Evolutionary conservation across 2,888 invertebrate genomes (phyloP), one percentile per base, ranked within the genome.

Genomic region (Tetheella fluctuosa): DNA sequence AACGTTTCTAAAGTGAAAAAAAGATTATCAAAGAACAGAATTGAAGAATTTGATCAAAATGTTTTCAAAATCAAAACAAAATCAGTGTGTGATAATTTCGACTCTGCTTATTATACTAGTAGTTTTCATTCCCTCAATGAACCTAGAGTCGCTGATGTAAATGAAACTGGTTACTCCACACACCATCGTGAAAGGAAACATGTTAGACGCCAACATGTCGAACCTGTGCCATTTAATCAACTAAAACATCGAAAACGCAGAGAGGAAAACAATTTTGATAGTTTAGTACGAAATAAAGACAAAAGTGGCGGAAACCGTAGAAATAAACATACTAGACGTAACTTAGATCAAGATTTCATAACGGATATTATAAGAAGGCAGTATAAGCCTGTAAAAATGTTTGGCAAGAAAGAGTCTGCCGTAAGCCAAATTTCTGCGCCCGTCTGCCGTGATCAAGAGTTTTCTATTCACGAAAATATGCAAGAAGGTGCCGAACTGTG

Each of bases 381-480:
- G 71, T 92, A 92, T 62, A 86, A 74, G 61, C 91, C 91, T 6
- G 70, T 87, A 0, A 87, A 84, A 71, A 69, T 89, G 70, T 89
- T 90, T 63, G 86, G 83, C 13, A 81, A 75, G 64, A 81, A 73
- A 67, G 71, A 81, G 63, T 90, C 91, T 5, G 84, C 83, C 25
- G 65, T 86, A 0, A 93, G 90, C 65, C 89, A 91, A 67, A 81
- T 91, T 64, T 90, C 91, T 20, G 88, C 84, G 8, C 92, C 92
- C 3, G 76, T 91, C 42, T 92, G 92, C 62, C 86, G 90, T 10
- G 92, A 92, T 63, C 84, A 83, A 59, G 88, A 89, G 59, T 84
- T 72, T 71, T 64, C 76, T 1, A 42, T 78, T 2, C 73, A 71
- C 23, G 77, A 86, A 20, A 71, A 83, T 25, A 67, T 85, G 58